Percentiles rank a stretch among this genome's conserved stretches.
phyloP scores from a whole-genome alignment of 2,797 vertebrate species.

The Linurgus olivaceus region DNA sequence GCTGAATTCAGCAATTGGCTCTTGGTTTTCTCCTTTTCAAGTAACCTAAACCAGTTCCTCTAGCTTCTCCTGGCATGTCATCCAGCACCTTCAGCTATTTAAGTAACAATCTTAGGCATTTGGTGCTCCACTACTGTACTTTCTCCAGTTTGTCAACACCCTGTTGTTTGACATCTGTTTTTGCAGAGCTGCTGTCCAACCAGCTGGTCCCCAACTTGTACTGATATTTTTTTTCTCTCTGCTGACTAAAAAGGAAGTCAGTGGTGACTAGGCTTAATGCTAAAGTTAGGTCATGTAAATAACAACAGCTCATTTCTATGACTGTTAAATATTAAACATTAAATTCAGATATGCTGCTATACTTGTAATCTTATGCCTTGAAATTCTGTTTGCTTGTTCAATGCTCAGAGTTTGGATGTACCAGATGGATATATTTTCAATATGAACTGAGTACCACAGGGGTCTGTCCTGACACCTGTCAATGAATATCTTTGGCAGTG shows the following conservation, averaged over 20 bases:
- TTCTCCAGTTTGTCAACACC: neutral
- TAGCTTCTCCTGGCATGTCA: neutral
- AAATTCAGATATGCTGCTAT: neutral
- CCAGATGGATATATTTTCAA: neutral
- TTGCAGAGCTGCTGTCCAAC: neutral
- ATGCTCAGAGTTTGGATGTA: neutral
- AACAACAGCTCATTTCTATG: neutral
- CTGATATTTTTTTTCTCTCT: neutral
- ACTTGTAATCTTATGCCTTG: neutral
- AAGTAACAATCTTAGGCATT: neutral
- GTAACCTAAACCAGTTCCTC: neutral
- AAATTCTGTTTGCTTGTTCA: neutral
- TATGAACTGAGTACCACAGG: neutral
- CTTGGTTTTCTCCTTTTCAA: neutral
- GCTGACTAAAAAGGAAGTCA: neutral
- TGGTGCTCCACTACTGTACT: neutral
- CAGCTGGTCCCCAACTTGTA: neutral
- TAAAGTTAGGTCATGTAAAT: neutral
- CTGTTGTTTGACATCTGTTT: neutral
- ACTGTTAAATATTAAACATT: neutral
- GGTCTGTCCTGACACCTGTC: neutral
- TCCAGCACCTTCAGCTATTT: neutral
- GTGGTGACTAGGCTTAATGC: neutral
- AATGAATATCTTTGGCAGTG: neutral
- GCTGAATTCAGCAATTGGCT: neutral